Conservation (phyloP, 2,888 invertebrate species). For the Pristionchus arcanus region DNA sequence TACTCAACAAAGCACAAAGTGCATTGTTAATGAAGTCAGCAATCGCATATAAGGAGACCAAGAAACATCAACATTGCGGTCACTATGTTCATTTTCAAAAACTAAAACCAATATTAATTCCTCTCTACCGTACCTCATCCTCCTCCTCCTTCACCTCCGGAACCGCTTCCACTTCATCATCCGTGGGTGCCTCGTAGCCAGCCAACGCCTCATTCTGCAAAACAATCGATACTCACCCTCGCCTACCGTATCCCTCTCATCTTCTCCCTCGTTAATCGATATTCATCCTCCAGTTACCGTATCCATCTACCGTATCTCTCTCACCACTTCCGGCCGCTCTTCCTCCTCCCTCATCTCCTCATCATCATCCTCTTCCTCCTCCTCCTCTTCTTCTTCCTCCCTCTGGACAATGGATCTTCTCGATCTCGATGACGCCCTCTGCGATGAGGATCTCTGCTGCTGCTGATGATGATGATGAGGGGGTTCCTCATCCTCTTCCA, state of each 20-base stretch:
- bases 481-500: not conserved
- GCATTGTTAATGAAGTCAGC: no score
- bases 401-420: not conserved
- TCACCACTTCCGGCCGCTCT: not conserved
- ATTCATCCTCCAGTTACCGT: not conserved
- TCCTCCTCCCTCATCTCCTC: not conserved
- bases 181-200: not conserved
- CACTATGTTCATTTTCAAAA: no score
- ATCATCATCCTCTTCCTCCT: not conserved
- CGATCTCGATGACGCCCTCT: not conserved
- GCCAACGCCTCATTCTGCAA: not conserved
- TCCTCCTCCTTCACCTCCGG: conserved; percentile 34
- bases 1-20: no score
- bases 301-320: not conserved
- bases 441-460: not conserved
- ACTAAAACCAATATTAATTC: not conserved
- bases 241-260: not conserved
- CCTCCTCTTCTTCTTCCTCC: conserved; percentile 16
- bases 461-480: not conserved
- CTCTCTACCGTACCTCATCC: not conserved
- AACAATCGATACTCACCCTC: not conserved
- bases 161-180: conserved; percentile 32
- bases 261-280: not conserved
- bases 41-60: no score
- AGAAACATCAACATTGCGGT: no score